Conservation (phyloP, 2,113 vertebrate genomes). For the Atlantisia rogersi region DNA sequence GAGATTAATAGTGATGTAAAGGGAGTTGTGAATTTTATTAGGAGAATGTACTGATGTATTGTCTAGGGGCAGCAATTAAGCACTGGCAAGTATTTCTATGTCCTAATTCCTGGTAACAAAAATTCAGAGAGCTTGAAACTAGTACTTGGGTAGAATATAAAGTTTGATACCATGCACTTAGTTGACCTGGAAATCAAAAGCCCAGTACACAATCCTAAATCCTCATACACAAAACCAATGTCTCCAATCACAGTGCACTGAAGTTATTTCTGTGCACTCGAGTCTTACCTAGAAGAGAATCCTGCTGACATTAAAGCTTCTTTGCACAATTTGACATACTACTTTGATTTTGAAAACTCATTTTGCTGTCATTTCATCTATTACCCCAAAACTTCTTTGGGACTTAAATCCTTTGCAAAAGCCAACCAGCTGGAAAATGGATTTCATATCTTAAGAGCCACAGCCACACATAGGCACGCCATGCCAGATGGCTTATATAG, state of each 20-base stretch:
- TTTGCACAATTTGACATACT: conserved; percentile 28
- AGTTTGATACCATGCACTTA: not conserved
- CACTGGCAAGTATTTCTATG: conserved; percentile 13
- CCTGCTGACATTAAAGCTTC: conserved; percentile 19
- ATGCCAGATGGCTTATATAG: not conserved
- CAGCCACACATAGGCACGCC: not conserved
- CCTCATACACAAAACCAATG: not conserved
- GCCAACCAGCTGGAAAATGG: conserved; percentile 5
- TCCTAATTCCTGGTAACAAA: conserved; percentile 29
- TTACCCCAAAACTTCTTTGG: conserved; percentile 11
- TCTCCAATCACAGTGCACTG: not conserved
- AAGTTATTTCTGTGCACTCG: not conserved
- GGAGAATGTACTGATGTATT: not conserved
- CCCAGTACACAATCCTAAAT: not conserved
- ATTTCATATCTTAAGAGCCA: conserved; percentile 14
- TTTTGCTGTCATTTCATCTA: conserved; percentile 45
- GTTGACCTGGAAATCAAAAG: conserved; percentile 2
- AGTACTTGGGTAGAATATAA: not conserved
- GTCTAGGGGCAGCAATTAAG: conserved; percentile 10
- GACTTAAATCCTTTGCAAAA: conserved; percentile 31
- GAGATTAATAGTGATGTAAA: conserved; percentile 20
- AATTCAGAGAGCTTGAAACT: conserved; percentile 3
- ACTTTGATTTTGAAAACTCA: conserved; percentile 33
- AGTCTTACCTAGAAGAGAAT: not conserved
- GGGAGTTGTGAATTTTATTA: conserved; percentile 47